A percentile compares a stretch with the other conserved stretches of the same genome.
Conservation (phyloP, 2,888 invertebrate genomes). For the Toxonevra muliebris region DNA sequence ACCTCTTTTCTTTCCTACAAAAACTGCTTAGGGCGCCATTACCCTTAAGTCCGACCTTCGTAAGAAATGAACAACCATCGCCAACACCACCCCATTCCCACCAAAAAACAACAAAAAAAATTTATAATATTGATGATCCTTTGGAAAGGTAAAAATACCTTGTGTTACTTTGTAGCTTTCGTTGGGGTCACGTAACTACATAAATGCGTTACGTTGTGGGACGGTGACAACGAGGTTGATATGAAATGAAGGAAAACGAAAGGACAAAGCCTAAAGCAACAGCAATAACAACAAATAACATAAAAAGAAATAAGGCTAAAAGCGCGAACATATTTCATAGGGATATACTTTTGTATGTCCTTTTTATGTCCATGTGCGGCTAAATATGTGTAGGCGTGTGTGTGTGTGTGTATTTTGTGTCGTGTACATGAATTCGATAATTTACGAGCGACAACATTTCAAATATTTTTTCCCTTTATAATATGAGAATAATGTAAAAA, state of each 20-base stretch:
- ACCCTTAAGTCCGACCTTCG: too few relatives aligned
- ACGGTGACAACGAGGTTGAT: background rate
- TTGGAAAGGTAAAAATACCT: slow-evolving; percentile 25
- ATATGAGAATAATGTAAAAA: slow-evolving; percentile 49
- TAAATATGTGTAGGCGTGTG: background rate
- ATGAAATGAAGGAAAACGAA: slow-evolving; percentile 8
- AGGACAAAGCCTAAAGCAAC: slow-evolving; percentile 27
- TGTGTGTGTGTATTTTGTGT: slow-evolving; percentile 5
- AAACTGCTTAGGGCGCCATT: too few relatives aligned
- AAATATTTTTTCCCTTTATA: slow-evolving; percentile 30
- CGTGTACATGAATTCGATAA: slow-evolving; percentile 30
- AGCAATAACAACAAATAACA: slow-evolving; percentile 18
- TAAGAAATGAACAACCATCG: too few relatives aligned
- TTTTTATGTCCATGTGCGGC: too few relatives aligned
- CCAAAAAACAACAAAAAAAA: slow-evolving; percentile 36
- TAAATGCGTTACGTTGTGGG: background rate
- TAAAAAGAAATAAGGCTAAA: slow-evolving; percentile 18
- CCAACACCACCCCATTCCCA: too few relatives aligned
- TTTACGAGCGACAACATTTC: slow-evolving; percentile 36
- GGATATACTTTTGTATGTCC: slow-evolving; percentile 4
- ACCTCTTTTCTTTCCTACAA: background rate
- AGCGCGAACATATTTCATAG: slow-evolving; percentile 38
- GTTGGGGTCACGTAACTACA: background rate
- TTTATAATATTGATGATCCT: slow-evolving; percentile 43
- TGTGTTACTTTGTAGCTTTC: slow-evolving; percentile 1